Conservation (phyloP, 2,797 vertebrate genomes). For the Eptatretus atami region DNA sequence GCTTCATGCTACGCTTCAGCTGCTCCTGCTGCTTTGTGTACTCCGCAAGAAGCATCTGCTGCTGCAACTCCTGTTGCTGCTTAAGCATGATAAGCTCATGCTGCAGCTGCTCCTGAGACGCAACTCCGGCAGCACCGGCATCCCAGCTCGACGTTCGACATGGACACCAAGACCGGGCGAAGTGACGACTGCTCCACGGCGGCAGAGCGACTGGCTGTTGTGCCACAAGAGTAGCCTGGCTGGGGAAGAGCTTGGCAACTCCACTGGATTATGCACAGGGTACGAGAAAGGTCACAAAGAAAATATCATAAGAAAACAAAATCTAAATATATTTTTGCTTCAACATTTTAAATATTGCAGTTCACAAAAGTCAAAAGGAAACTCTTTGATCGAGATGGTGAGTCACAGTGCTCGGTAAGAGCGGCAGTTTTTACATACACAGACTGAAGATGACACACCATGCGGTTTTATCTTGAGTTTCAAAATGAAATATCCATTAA, state of each 20-base stretch:
- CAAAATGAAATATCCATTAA: no score
- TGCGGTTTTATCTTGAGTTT: no score
- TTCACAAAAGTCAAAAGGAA: no score
- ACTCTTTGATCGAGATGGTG: no score
- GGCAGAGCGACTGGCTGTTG: no score
- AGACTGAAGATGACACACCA: no score
- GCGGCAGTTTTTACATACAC: no score
- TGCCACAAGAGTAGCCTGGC: background rate
- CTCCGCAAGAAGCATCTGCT: slow-evolving; percentile 72
- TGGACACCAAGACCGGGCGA: background rate
- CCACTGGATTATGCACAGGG: background rate
- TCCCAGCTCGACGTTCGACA: slow-evolving; percentile 8
- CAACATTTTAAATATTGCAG: no score
- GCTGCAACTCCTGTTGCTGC: slow-evolving; percentile 79
- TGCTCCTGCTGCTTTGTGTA: slow-evolving; percentile 90
- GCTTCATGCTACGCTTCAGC: slow-evolving; percentile 57
- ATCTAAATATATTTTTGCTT: no score
- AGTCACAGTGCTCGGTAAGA: no score
- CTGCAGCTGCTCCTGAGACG: slow-evolving; percentile 57
- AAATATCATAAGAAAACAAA: no score
- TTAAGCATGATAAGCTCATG: slow-evolving; percentile 59
- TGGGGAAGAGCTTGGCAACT: slow-evolving; percentile 2
- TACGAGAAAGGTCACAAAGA: background rate
- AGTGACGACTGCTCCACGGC: no score
- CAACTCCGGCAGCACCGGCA: slow-evolving; percentile 19